Base-by-base conservation (phyloP, 2,797 vertebrate species). In the Threskiornis aethiopicus region DNA sequence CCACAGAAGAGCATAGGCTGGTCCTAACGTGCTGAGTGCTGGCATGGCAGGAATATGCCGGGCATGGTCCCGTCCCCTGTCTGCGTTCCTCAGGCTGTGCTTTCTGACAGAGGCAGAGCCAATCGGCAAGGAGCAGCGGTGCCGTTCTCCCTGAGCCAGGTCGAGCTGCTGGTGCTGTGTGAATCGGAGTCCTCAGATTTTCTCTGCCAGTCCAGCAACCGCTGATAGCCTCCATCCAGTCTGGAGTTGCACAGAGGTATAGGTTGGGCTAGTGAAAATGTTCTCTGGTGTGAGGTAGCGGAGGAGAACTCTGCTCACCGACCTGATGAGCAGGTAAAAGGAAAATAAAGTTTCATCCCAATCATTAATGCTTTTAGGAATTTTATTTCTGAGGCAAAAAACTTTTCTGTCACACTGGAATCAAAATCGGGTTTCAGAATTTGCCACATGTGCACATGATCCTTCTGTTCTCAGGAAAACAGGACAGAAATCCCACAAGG, bases 381-480 rank as follows among this genome's bases (percentile, higher is more conserved):
- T 51, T 71, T 22, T 57, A 15, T 62, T 67, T 67, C 42, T 41
- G 31, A 82, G 58, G 21, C 24, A 46, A 46, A 58, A 33, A 33
- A 10, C 26, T 83, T 13, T 47, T 58, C 17, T 46, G 16, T 69
- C 16, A 47, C 59, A 15, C 31, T 73, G 76, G 51, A 83, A 70
- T 83, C 51, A 33, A 83, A 80, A 42, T 42, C 18, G 33, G 31
- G 42, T 18, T 67, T 67, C 64, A 47, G 46, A 62, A 73, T 64
- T 76, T 58, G 28, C 35, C 41, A 29, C 4, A 4, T 3, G 2
- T 65, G 51, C 17, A 29, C 0, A 0, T 5, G 25, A 20, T 31
- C 22, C 13, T 84, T 41, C 69, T 49, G 46, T 59, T 41, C 61
- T 72, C 58, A 52, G 85, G 42, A 49, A 65, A 62, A 57, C 17